These are phyloP conservation scores for Drosophila trichaetosa DNA, from an alignment of 2,888 invertebrate species.

Conservation along the genomic window DNA sequence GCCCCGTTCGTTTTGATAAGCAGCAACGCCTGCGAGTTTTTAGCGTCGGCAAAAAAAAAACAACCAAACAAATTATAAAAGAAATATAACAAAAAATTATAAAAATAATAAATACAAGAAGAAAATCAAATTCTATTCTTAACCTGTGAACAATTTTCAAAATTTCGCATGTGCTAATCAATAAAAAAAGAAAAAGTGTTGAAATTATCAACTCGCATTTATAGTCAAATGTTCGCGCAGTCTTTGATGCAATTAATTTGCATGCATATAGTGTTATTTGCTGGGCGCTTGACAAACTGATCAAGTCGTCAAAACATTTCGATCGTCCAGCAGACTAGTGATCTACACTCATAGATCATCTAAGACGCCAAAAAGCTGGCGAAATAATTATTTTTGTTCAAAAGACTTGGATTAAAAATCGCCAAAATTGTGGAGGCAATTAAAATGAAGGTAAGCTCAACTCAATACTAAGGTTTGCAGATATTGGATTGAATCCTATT, in stretches of 20 bases:
- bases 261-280: constrained; percentile 46
- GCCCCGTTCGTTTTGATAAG: constrained; percentile 55
- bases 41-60: constrained; percentile 54
- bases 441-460: constrained; percentile 83
- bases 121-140: constrained; percentile 4
- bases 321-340: constrained; percentile 19
- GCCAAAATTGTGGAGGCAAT: constrained; percentile 85
- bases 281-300: constrained; percentile 61
- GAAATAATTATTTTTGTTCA: constrained; percentile 57
- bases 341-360: constrained; percentile 28
- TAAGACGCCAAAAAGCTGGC: constrained; percentile 55
- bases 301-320: constrained; percentile 55
- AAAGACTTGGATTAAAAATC: constrained; percentile 80
- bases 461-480: not conserved
- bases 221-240: constrained; percentile 17
- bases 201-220: constrained; percentile 37
- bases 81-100: not conserved
- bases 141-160: constrained; percentile 50
- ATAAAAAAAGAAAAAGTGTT: constrained; percentile 42
- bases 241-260: constrained; percentile 44
- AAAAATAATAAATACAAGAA: not conserved
- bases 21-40: constrained; percentile 39
- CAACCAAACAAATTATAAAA: not conserved
- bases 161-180: constrained; percentile 60
- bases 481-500: not conserved